Evolutionary conservation across 2,888 invertebrate genomes (phyloP), one percentile per base, ranked within the genome.

Genomic region (Ischnus inquisitorius): DNA sequence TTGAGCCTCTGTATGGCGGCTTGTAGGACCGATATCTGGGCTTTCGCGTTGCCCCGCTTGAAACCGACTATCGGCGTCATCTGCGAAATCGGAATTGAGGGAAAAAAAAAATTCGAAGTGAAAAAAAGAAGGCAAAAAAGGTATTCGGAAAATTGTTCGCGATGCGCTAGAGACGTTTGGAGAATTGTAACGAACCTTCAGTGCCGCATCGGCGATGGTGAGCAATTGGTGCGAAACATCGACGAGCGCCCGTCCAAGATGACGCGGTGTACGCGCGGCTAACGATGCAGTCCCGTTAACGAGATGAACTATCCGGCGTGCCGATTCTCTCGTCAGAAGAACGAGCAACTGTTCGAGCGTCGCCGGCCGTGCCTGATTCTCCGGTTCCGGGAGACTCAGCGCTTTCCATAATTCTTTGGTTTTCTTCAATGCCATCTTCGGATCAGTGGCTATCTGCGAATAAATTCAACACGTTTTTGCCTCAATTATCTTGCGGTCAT

Each of bases 351-450:
- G 97, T 90, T 97, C 97, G 43, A 97, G 92, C 1, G 96, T 97
- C 84, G 95, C 95, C 0, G 97, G 97, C 46, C 97, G 95, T 3
- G 97, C 96, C 93, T 97, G 97, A 94, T 97, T 97, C 94, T 97
- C 97, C 0, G 97, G 97, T 91, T 97, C 97, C 28, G 97, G 96
- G 87, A 95, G 94, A 90, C 97, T 97, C 74, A 97, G 94, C 51
- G 95, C 95, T 0, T 92, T 93, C 96, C 97, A 97, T 64, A 97
- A 92, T 86, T 96, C 96, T 88, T 95, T 96, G 1, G 96, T 96
- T 91, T 97, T 97, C 91, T 96, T 95, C 92, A 96, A 95, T 0
- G 97, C 97, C 78, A 96, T 85, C 85, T 95, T 96, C 0, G 97
- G 97, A 94, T 97, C 97, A 19, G 96, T 97, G 2, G 96, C 96